Evolutionary conservation across 92 coral and sea anemone species (phyloP), one percentile per base, ranked within the genome.

Genomic region (Ricordea florida): DNA sequence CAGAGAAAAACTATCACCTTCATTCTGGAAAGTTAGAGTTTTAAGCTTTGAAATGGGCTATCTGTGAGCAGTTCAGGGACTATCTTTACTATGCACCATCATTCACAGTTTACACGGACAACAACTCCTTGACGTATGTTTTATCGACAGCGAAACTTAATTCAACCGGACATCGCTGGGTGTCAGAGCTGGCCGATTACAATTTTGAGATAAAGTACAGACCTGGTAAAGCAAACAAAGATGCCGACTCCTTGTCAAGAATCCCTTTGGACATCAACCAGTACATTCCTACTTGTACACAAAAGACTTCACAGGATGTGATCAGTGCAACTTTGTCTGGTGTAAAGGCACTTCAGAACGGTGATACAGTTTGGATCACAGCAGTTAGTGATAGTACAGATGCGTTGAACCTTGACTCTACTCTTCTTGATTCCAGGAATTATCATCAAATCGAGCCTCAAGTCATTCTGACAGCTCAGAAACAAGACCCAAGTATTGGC

Each of bases 111-210:
- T 67, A 66, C 53, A 65, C 76, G 0, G 76, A 65, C 49, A 77
- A 78, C 20, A 78, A 78, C 14, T 69, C 76, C 17, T 49, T 56
- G 6, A 78, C 84, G 0, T 78, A 57, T 42, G 78, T 78, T 9
- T 71, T 76, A 8, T 64, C 83, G 0, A 35, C 83, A 14, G 83
- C 83, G 0, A 76, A 65, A 17, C 46, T 76, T 22, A 76, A 76
- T 48, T 60, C 74, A 0, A 76, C 67, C n/a, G 75, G 83, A 76
- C 66, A 62, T 15, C 56, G 75, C 10, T 58, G 78, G 85, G 85
- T 78, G 11, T 62, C 76, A 11, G 76, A 78, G 29, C 46, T 78
- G 13, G 75, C 84, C 6, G 51, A 78, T n/a, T 79, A 30, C 27
- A 68, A 79, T 28, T 79, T 79, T 30, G 71, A 79, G n/a, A 58